Conservation (phyloP, 2,797 vertebrate species). For the Hipposideros larvatus region DNA sequence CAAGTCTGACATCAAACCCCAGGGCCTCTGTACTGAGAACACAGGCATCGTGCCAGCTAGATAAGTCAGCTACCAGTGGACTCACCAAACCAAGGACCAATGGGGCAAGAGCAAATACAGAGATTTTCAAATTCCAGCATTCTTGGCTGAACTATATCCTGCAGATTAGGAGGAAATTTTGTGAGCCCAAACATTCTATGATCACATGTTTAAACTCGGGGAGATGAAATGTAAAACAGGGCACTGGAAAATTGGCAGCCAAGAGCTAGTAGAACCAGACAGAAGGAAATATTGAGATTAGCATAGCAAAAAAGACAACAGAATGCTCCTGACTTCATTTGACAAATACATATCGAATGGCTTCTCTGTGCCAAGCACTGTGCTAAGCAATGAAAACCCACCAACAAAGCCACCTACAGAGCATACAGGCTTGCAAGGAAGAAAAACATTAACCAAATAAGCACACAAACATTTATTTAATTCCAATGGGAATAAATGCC, state of each 20-base stretch:
- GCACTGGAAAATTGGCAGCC: not conserved
- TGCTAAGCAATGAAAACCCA: not conserved
- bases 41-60: not conserved
- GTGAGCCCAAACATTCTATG: not conserved
- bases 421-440: not conserved
- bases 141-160: not conserved
- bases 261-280: not conserved
- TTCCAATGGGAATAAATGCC: not conserved
- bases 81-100: not conserved
- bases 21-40: not conserved
- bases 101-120: not conserved
- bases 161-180: not conserved
- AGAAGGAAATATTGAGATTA: not conserved
- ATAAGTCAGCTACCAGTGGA: not conserved
- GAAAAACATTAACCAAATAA: not conserved
- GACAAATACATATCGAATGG: not conserved
- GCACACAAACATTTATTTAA: not conserved
- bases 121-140: not conserved
- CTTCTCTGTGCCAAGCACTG: not conserved
- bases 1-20: not conserved
- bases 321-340: not conserved
- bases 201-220: not conserved
- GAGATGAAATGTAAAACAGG: constrained; percentile 13
- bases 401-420: not conserved
- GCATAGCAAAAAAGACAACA: not conserved